Evolutionary conservation across 2,113 vertebrate genomes (phyloP).

Genomic region (Oreotrochilus melanogaster): DNA sequence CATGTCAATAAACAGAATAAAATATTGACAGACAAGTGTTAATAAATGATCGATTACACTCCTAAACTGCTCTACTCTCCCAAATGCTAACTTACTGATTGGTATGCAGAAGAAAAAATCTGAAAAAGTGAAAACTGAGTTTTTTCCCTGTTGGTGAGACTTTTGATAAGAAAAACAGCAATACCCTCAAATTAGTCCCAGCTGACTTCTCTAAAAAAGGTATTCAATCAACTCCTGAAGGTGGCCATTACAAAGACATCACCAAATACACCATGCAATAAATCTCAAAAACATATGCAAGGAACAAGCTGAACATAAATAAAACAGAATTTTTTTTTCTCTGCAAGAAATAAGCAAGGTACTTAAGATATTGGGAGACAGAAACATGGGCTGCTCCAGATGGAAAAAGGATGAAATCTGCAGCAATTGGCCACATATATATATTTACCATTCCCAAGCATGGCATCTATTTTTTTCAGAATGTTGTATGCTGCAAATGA

Average conservation of each 20-base stretch:
- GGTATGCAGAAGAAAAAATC: not conserved
- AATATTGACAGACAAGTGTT: not conserved
- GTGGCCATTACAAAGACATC: not conserved
- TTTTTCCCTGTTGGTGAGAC: not conserved
- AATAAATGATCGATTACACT: not conserved
- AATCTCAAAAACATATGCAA: not conserved
- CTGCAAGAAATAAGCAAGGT: not conserved
- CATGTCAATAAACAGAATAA: not conserved
- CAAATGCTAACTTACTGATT: not conserved
- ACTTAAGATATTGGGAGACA: not conserved
- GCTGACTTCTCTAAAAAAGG: not conserved
- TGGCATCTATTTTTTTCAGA: no score
- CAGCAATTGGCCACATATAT: not conserved
- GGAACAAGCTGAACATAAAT: not conserved
- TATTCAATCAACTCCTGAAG: not conserved
- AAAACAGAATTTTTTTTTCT: not conserved
- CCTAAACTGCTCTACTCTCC: not conserved
- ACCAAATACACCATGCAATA: not conserved
- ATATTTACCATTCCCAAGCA: no score
- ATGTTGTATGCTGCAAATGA: no score
- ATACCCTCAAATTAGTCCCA: not conserved
- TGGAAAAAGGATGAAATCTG: not conserved
- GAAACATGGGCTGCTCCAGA: not conserved
- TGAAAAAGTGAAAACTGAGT: not conserved
- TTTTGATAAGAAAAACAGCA: not conserved